Percentiles rank a stretch among this genome's conserved stretches.
phyloP scores from a whole-genome alignment of 2,797 vertebrate species.

The Galagoides demidoff region DNA sequence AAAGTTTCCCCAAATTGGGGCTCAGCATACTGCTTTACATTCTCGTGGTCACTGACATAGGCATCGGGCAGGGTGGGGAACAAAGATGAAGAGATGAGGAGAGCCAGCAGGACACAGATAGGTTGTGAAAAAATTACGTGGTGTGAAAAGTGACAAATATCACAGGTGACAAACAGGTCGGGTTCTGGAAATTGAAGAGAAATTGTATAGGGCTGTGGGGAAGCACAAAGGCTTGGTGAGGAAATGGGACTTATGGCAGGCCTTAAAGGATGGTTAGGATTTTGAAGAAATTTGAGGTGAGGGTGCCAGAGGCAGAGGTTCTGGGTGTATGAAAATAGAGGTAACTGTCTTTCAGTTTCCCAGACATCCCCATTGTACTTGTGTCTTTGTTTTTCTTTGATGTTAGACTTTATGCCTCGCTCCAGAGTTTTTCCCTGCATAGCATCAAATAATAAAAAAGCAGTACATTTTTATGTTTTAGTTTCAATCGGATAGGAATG shows the following conservation, averaged over 20 bases:
- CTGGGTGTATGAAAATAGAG: neutral
- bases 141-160: neutral
- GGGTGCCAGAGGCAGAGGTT: neutral
- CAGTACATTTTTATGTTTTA: neutral
- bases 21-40: accelerated
- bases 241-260: neutral
- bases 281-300: neutral
- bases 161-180: neutral
- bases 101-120: neutral
- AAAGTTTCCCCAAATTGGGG: too few species aligned
- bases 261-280: neutral
- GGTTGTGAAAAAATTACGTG: neutral
- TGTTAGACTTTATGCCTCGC: neutral
- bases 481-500: neutral
- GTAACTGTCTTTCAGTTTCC: neutral
- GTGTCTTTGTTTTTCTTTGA: neutral
- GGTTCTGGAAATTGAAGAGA: neutral
- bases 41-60: neutral
- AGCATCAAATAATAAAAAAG: neutral
- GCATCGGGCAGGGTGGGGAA: neutral
- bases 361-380: accelerated
- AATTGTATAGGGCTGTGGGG: accelerated
- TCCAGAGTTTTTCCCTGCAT: neutral
- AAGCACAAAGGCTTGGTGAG: neutral
- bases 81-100: neutral